phyloP scores from a whole-genome alignment of 2,888 invertebrate species.

The Diloba caeruleocephala region DNA sequence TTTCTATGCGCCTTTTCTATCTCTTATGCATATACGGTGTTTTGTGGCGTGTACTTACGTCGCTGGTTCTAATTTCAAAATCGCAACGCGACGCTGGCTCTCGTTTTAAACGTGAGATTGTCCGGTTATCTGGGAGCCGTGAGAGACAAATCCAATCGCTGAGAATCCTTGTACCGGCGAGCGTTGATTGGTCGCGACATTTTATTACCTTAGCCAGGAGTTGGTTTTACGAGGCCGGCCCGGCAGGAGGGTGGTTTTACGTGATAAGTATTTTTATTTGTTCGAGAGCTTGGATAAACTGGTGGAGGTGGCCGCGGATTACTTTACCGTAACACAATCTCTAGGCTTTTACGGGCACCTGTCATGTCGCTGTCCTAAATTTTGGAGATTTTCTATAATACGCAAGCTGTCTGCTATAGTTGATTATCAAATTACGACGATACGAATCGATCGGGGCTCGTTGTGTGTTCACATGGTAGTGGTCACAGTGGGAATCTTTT shows the following conservation, averaged over 20 bases:
- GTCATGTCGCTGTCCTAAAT: conserved; percentile 54
- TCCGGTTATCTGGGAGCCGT: conserved; percentile 47
- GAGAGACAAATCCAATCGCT: conserved; percentile 66
- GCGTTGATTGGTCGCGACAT: conserved; percentile 71
- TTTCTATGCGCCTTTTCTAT: conserved; percentile 59
- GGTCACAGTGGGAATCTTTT: conserved; percentile 30
- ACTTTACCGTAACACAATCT: conserved; percentile 72
- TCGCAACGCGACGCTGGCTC: conserved; percentile 29
- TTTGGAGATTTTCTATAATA: conserved; percentile 38
- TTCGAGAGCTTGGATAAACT: conserved; percentile 69
- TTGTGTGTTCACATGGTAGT: conserved; percentile 32
- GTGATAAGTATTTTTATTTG: conserved; percentile 84
- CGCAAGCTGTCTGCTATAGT: conserved; percentile 20
- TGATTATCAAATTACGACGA: conserved; percentile 39
- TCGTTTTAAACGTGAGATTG: conserved; percentile 48
- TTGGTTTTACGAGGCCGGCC: conserved; percentile 57
- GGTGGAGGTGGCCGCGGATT: conserved; percentile 59
- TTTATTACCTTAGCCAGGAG: conserved; percentile 64
- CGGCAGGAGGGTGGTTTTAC: conserved; percentile 64
- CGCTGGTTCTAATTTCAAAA: conserved; percentile 54
- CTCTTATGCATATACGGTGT: conserved; percentile 58
- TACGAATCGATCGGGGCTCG: conserved; percentile 43
- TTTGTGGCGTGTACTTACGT: conserved; percentile 44
- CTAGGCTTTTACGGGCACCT: conserved; percentile 70
- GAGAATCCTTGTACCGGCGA: conserved; percentile 53